These are phyloP conservation scores for Peromyscus aztecus DNA, from an alignment of 2,797 vertebrate genomes.

Conservation along the genomic window DNA sequence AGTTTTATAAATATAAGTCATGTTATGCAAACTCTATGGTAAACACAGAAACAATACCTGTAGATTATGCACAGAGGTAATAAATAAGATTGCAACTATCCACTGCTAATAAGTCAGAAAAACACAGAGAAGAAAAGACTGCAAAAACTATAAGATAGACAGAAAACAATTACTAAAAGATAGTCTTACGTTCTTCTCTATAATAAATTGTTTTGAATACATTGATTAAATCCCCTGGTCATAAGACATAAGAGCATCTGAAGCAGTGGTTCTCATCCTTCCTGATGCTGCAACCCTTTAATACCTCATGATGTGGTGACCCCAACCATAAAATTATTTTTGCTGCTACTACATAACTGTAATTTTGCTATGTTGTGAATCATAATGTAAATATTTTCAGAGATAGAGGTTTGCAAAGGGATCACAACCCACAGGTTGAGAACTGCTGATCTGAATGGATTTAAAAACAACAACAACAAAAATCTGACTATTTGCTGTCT, in stretches of 20 bases:
- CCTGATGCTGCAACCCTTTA: neutral
- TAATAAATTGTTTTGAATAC: neutral
- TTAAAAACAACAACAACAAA: neutral
- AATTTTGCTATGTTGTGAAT: neutral
- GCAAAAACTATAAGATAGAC: neutral
- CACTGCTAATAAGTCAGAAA: neutral
- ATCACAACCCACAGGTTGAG: neutral
- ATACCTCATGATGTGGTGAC: neutral
- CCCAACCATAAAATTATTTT: neutral
- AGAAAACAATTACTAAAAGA: neutral
- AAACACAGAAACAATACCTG: neutral
- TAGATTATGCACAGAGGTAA: neutral
- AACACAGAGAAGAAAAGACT: neutral
- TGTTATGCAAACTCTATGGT: neutral
- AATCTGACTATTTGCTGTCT: neutral
- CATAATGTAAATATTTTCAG: neutral
- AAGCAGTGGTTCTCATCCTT: neutral
- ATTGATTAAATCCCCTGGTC: neutral
- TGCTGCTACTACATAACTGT: neutral
- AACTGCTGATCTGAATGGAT: neutral
- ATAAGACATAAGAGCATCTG: neutral
- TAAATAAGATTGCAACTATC: neutral
- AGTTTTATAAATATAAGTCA: neutral
- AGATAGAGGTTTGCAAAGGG: neutral
- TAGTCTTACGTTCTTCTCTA: neutral